Percentiles rank a stretch among this genome's conserved stretches.
Conservation (phyloP, 1,140 invertebrate genomes). For the Bacillus rossius region DNA sequence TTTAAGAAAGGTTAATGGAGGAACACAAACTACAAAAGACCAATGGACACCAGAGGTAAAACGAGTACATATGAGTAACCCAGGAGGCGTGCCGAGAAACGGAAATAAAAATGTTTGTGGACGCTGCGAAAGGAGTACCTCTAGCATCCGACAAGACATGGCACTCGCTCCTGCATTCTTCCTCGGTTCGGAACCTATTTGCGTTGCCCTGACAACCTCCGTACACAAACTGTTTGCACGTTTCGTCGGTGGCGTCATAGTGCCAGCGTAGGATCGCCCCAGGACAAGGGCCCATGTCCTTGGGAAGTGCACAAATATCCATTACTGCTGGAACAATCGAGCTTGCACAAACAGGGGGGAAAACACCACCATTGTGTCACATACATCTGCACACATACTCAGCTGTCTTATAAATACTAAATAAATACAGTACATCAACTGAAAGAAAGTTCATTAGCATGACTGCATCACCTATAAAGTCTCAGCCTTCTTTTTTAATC, state of each 20-base stretch:
- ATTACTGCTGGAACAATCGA: slow-evolving; percentile 37
- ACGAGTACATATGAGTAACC: too few relatives aligned
- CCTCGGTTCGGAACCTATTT: slow-evolving; percentile 56
- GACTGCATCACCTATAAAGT: too few relatives aligned
- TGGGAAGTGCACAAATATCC: slow-evolving; percentile 50
- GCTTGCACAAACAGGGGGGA: slow-evolving; percentile 2
- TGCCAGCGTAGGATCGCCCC: slow-evolving; percentile 50
- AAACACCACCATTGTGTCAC: too few relatives aligned
- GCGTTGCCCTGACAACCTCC: slow-evolving; percentile 60
- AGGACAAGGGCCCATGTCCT: slow-evolving; percentile 50
- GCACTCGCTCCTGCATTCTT: slow-evolving; percentile 53
- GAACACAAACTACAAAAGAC: too few relatives aligned
- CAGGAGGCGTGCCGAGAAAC: too few relatives aligned
- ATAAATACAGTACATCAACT: not conserved
- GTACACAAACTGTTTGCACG: slow-evolving; percentile 55
- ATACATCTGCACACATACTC: not conserved
- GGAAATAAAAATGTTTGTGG: too few relatives aligned
- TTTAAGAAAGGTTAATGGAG: too few relatives aligned
- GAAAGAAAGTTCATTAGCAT: too few relatives aligned
- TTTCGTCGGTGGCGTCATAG: slow-evolving; percentile 49
- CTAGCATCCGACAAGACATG: slow-evolving; percentile 33
- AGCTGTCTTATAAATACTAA: not conserved
- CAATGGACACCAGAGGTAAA: too few relatives aligned
- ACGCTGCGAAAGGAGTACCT: slow-evolving; percentile 6
- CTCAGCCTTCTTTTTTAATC: too few relatives aligned